A percentile compares a stretch with the other conserved stretches of the same genome.
phyloP scores from a whole-genome alignment of 2,113 vertebrate species.

The human (Homo sapiens) region DNA sequence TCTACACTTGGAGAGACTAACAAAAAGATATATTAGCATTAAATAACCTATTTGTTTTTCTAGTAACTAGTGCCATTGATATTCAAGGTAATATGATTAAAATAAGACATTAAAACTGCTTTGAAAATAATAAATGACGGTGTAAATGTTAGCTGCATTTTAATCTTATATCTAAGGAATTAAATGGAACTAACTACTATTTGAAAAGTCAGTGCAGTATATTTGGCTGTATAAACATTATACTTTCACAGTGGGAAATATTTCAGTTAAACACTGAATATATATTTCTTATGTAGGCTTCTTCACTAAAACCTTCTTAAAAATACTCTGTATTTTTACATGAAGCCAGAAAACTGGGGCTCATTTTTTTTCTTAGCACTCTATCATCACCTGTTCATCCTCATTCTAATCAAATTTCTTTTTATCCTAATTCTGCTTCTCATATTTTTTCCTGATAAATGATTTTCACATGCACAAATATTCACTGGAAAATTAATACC shows the following conservation, averaged over 20 bases:
- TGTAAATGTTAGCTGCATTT: not conserved
- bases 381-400: not conserved
- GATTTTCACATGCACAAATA: conserved; percentile 2
- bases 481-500: not conserved
- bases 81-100: not conserved
- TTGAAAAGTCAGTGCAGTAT: not conserved
- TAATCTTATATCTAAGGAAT: not conserved
- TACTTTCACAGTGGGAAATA: not conserved
- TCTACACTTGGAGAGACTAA: not conserved
- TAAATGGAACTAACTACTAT: not conserved
- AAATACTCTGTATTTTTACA: not conserved
- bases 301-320: not conserved
- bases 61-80: not conserved
- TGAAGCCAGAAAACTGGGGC: not conserved
- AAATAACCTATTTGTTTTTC: not conserved
- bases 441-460: not conserved
- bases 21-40: not conserved
- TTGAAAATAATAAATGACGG: not conserved
- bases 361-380: not conserved
- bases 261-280: not conserved
- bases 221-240: not conserved
- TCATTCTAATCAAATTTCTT: conserved; percentile 11
- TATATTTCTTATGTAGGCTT: not conserved
- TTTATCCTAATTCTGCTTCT: not conserved
- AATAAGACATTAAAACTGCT: not conserved